Conservation (phyloP, 2,797 vertebrate genomes). For the Numenius phaeopus region DNA sequence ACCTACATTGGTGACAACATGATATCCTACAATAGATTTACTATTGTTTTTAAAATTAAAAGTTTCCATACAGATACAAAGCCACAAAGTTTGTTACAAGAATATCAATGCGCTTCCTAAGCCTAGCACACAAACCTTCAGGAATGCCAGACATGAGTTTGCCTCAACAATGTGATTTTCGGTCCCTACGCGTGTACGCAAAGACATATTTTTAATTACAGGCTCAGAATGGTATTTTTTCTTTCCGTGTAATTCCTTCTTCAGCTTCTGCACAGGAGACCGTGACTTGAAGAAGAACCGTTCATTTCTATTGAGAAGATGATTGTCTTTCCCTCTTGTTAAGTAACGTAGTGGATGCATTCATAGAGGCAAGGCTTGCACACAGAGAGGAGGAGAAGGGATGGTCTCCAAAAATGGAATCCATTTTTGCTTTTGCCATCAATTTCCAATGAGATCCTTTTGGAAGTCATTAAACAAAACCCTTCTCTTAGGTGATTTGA, state of each 20-base stretch:
- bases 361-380: neutral
- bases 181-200: neutral
- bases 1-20: neutral
- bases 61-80: neutral
- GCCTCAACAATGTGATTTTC: neutral
- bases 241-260: neutral
- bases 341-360: neutral
- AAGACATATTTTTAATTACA: neutral
- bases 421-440: neutral
- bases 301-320: neutral
- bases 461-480: neutral
- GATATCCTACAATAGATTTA: neutral
- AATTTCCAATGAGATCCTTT: neutral
- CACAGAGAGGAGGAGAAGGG: fast-evolving
- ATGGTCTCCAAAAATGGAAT: neutral
- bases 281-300: neutral
- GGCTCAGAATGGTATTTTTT: neutral
- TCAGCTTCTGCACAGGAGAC: neutral
- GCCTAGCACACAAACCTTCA: neutral
- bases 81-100: neutral
- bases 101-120: neutral
- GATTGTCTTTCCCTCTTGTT: neutral
- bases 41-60: neutral
- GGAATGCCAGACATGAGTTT: neutral
- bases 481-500: neutral